These are phyloP conservation scores for Eurystomus gularis DNA, from an alignment of 2,113 vertebrate species.

Conservation along the genomic window DNA sequence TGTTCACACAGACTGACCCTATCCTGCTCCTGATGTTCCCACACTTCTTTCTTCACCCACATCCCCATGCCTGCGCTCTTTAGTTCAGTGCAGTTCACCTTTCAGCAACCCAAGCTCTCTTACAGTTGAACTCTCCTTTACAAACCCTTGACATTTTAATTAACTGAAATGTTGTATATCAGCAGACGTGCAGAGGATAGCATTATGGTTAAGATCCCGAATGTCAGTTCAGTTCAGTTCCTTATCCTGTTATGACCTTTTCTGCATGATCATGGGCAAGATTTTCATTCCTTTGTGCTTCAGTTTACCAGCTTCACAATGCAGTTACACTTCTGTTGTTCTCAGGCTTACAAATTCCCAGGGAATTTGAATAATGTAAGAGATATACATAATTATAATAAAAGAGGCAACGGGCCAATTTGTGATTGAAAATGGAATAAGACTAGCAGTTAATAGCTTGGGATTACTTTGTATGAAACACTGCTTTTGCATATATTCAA, in stretches of 20 bases:
- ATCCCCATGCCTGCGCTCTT: not conserved
- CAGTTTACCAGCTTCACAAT: not conserved
- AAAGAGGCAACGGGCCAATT: not conserved
- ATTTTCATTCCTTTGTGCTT: not conserved
- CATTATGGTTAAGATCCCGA: not conserved
- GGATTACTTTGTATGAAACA: not conserved
- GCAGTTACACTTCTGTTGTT: not conserved
- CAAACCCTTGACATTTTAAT: not conserved
- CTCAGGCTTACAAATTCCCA: not conserved
- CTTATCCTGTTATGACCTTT: not conserved
- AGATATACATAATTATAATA: not conserved
- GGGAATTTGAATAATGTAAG: not conserved
- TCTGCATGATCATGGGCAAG: not conserved
- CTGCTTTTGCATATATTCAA: not conserved
- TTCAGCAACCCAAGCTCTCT: not conserved
- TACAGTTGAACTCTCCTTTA: not conserved
- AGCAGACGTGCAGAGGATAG: not conserved
- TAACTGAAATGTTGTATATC: not conserved
- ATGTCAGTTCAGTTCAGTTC: not conserved
- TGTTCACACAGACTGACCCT: not conserved
- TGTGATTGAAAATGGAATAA: not conserved
- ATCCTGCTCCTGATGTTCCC: not conserved
- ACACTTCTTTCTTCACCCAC: not conserved
- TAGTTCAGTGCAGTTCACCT: not conserved
- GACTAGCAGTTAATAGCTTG: not conserved